Evolutionary conservation across 2,888 invertebrate species (phyloP).

Genomic region (Rotaria sp.): DNA sequence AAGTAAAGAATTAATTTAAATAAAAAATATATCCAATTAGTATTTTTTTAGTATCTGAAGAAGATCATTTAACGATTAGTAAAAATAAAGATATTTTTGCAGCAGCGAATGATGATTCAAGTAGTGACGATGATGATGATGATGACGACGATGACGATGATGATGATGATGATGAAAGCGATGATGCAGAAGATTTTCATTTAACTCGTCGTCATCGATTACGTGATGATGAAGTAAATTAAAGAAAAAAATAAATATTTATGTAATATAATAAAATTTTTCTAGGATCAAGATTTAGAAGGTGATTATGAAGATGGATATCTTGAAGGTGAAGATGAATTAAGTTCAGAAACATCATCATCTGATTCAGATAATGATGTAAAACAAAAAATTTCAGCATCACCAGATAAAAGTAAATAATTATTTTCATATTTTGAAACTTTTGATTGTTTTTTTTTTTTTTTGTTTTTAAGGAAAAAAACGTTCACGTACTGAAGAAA

Average conservation of each 20-base stretch:
- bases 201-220: slow-evolving; percentile 39
- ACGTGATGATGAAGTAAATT: slow-evolving; percentile 41
- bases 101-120: slow-evolving; percentile 46
- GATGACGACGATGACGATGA: slow-evolving; percentile 58
- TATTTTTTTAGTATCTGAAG: neutral
- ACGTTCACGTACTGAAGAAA: neutral
- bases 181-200: slow-evolving; percentile 42
- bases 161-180: slow-evolving; percentile 46
- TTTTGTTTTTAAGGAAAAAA: neutral
- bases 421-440: no score
- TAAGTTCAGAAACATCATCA: neutral
- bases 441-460: no score
- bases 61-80: slow-evolving; percentile 49
- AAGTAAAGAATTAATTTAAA: neutral
- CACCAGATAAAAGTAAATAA: neutral
- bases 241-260: neutral
- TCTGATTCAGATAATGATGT: slow-evolving; percentile 41
- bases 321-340: neutral
- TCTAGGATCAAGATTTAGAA: slow-evolving; percentile 18
- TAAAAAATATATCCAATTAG: neutral
- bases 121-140: slow-evolving; percentile 56
- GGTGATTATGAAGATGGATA: slow-evolving; percentile 24
- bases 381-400: slow-evolving; percentile 41
- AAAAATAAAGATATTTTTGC: slow-evolving; percentile 47
- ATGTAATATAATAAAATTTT: neutral